Evolutionary conservation across 1,140 invertebrate species (phyloP).

Genomic region (Dreissena rostriformis): DNA sequence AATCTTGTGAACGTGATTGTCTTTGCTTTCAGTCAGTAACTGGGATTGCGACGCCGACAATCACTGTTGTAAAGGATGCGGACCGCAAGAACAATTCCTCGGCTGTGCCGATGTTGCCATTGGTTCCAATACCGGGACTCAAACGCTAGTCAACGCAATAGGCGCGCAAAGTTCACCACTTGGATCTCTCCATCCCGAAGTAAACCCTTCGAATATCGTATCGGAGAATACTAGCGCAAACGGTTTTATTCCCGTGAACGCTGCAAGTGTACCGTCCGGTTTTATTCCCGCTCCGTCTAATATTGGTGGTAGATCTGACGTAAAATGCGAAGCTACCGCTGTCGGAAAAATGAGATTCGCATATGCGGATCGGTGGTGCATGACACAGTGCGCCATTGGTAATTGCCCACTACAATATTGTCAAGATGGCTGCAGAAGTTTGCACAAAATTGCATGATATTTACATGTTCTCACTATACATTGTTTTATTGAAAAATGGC

Average conservation of each 20-base stretch:
- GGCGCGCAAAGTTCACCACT: neutral
- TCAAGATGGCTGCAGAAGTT: conserved; percentile 25
- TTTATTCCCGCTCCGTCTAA: neutral
- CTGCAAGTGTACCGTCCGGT: neutral
- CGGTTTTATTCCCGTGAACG: neutral
- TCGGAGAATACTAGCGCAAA: neutral
- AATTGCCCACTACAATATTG: conserved; percentile 46
- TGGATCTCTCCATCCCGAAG: neutral
- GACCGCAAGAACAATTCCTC: conserved; percentile 72
- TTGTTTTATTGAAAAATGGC: no score
- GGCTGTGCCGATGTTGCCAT: conserved; percentile 72
- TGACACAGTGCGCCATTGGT: conserved; percentile 32
- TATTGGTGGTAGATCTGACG: neutral
- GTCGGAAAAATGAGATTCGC: conserved; percentile 2
- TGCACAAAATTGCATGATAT: neutral
- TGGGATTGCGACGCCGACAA: conserved; percentile 54
- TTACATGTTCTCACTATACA: neutral
- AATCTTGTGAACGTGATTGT: neutral
- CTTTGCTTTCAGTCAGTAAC: conserved; percentile 45
- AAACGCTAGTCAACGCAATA: neutral
- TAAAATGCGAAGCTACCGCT: conserved; percentile 27
- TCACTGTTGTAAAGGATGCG: conserved; percentile 62
- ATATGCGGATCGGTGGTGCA: conserved; percentile 45
- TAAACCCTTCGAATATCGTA: neutral
- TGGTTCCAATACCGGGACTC: neutral